Conservation (phyloP, 2,888 invertebrate species). For the Coecobrya sp. region DNA sequence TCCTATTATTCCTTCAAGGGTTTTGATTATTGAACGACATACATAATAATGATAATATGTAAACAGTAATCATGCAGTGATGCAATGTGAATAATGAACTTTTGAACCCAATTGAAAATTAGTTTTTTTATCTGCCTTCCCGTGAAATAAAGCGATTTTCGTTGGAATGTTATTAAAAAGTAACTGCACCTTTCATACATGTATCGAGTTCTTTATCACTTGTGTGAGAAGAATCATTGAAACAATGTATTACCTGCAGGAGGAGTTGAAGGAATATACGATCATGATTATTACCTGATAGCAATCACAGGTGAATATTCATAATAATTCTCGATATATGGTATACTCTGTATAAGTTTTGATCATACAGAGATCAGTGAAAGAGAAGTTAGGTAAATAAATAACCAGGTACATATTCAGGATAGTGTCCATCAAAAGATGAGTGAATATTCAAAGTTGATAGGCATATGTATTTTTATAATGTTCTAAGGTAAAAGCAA, state of each 20-base stretch:
- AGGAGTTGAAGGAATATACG: slow-evolving; percentile 17
- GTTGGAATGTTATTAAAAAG: slow-evolving; percentile 66
- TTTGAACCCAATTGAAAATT: slow-evolving; percentile 25
- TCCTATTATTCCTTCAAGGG: no score
- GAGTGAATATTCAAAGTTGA: neutral
- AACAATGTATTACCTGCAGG: neutral
- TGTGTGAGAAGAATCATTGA: neutral
- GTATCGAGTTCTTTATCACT: slow-evolving; percentile 51
- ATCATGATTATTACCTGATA: slow-evolving; percentile 32
- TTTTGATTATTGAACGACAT: no score
- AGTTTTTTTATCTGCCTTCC: slow-evolving; percentile 53
- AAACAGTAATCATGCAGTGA: no score
- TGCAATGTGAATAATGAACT: neutral
- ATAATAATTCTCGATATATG: neutral
- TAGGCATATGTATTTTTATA: neutral
- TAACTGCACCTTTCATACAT: slow-evolving; percentile 60
- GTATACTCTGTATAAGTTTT: neutral
- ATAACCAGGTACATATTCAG: slow-evolving; percentile 12
- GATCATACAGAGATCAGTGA: no score
- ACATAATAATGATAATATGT: no score
- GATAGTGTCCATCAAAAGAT: slow-evolving; percentile 58
- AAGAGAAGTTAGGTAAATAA: neutral
- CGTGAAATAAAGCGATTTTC: slow-evolving; percentile 55
- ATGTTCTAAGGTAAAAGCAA: no score
- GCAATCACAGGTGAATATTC: slow-evolving; percentile 23